A percentile compares a stretch with the other conserved stretches of the same genome.
Evolutionary conservation across 2,113 vertebrate species (phyloP).

Genomic region (Aleadryas rufinucha): DNA sequence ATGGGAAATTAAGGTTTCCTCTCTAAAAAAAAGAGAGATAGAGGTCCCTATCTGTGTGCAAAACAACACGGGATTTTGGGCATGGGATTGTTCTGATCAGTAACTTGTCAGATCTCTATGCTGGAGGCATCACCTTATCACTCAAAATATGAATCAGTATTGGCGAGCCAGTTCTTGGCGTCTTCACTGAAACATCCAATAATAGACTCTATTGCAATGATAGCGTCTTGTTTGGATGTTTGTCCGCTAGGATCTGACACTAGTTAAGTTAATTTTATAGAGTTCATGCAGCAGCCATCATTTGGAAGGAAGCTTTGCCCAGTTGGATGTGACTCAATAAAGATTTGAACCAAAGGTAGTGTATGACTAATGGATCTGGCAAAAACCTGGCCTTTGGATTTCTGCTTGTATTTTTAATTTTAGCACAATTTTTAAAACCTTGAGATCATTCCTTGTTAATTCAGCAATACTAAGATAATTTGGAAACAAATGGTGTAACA

Average conservation of each 20-base stretch:
- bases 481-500: fast-evolving
- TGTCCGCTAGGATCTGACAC: not conserved
- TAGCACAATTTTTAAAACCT: not conserved
- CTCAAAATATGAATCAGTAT: not conserved
- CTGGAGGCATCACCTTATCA: not conserved
- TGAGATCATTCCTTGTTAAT: not conserved
- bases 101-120: not conserved
- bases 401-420: not conserved
- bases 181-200: not conserved
- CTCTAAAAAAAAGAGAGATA: not conserved
- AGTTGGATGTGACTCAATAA: not conserved
- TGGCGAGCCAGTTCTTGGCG: not conserved
- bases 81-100: not conserved
- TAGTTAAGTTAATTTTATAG: not conserved
- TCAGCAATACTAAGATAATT: not conserved
- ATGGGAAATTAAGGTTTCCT: not conserved
- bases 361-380: not conserved
- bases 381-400: not conserved
- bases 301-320: not conserved
- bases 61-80: not conserved
- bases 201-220: not conserved
- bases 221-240: not conserved
- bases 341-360: not conserved
- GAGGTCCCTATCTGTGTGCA: not conserved
- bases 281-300: not conserved